Conservation (phyloP, 2,113 vertebrate genomes). For the Saccopteryx bilineata region DNA sequence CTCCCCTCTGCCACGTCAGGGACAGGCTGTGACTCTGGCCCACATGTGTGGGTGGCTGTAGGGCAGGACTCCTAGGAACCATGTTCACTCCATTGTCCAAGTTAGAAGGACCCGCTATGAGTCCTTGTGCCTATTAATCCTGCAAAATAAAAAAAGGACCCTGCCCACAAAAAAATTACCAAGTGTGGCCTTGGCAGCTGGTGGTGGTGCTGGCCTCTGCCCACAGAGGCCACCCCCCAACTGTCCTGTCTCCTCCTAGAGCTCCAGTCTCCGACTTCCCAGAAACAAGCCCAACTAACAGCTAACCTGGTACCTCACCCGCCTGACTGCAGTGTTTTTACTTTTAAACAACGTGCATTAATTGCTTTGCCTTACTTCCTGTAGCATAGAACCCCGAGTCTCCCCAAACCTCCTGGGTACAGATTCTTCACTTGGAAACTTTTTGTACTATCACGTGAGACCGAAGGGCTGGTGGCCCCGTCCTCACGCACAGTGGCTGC, state of each 20-base stretch:
- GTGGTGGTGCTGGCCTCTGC: slow-evolving; percentile 40
- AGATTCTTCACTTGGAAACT: slow-evolving; percentile 77
- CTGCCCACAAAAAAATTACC: slow-evolving; percentile 78
- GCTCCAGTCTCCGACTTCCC: slow-evolving; percentile 65
- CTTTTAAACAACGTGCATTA: slow-evolving; percentile 83
- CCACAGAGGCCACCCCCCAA: slow-evolving; percentile 56
- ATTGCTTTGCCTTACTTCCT: slow-evolving; percentile 77
- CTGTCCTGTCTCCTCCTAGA: slow-evolving; percentile 64
- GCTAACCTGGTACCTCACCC: slow-evolving; percentile 81
- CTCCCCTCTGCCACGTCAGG: neutral
- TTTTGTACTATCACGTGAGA: slow-evolving; percentile 65
- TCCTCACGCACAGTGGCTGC: neutral
- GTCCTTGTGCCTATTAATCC: slow-evolving; percentile 86
- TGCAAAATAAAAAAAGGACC: slow-evolving; percentile 88
- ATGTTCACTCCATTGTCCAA: neutral
- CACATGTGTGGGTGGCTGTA: neutral
- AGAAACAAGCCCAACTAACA: slow-evolving; percentile 85
- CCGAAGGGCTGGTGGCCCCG: neutral
- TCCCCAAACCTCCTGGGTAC: slow-evolving; percentile 46
- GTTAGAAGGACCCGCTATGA: neutral
- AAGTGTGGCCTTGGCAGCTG: slow-evolving; percentile 67
- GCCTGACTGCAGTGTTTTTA: slow-evolving; percentile 78
- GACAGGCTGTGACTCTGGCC: neutral
- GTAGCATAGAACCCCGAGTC: slow-evolving; percentile 67
- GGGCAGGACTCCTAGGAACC: neutral